phyloP scores from a whole-genome alignment of 2,113 vertebrate species.

The Trichechus manatus region DNA sequence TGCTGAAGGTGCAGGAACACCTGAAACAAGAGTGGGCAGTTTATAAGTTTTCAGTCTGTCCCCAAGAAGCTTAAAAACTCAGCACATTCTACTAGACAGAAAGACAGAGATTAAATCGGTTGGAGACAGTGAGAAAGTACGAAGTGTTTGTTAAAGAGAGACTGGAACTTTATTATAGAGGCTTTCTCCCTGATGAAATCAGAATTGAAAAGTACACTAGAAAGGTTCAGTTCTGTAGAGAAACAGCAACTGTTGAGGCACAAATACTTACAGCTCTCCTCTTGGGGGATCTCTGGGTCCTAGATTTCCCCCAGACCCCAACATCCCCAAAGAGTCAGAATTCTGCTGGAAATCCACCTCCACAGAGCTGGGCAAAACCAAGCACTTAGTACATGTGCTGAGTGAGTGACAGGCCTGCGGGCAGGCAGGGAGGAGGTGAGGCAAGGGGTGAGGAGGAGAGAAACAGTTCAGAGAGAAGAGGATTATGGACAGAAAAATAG shows the following conservation, averaged over 20 bases:
- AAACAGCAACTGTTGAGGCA: constrained; percentile 45
- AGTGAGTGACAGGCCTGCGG: background rate
- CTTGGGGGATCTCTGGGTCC: constrained; percentile 29
- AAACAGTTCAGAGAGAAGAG: background rate
- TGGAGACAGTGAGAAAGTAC: constrained; percentile 2
- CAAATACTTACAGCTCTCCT: background rate
- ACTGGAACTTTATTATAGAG: constrained; percentile 78
- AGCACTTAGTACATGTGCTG: background rate
- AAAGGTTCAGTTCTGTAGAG: constrained; percentile 53
- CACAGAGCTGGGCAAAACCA: background rate
- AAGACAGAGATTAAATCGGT: background rate
- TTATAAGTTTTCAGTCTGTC: background rate
- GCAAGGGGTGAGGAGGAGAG: background rate
- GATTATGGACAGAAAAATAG: background rate
- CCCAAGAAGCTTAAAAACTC: constrained; percentile 21
- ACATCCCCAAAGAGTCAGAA: constrained; percentile 25
- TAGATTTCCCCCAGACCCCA: background rate
- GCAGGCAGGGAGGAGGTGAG: background rate
- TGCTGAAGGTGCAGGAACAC: background rate
- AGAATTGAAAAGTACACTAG: constrained; percentile 43
- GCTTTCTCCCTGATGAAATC: constrained; percentile 67
- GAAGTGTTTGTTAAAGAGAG: constrained; percentile 59
- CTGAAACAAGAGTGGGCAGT: background rate
- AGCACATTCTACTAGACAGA: background rate
- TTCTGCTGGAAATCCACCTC: constrained; percentile 44